phyloP scores from a whole-genome alignment of 2,888 invertebrate genomes.

The Cordilura impudica region DNA sequence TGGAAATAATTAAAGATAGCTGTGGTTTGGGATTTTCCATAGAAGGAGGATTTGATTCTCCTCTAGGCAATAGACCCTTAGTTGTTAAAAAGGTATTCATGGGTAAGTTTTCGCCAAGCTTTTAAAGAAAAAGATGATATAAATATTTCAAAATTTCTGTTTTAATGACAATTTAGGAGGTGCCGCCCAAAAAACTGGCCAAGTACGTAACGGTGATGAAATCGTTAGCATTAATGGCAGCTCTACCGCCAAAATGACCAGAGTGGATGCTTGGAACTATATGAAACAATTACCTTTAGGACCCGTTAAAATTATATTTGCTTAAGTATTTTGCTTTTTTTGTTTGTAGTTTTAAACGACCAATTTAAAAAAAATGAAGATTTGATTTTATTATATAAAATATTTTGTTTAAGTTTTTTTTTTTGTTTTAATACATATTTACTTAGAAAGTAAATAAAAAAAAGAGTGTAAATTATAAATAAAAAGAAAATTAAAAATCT shows the following conservation, averaged over 20 bases:
- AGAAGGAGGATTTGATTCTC: slow-evolving; percentile 95
- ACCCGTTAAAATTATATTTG: slow-evolving; percentile 80
- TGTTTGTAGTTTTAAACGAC: neutral
- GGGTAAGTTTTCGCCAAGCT: slow-evolving; percentile 80
- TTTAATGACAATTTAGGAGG: slow-evolving; percentile 82
- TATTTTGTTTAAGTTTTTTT: slow-evolving; percentile 40
- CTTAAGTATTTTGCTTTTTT: slow-evolving; percentile 64
- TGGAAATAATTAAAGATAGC: slow-evolving; percentile 82
- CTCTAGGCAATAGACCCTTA: slow-evolving; percentile 91
- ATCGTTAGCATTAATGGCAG: slow-evolving; percentile 89
- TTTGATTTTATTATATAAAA: slow-evolving; percentile 3
- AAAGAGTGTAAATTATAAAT: slow-evolving; percentile 30
- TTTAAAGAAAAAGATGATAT: slow-evolving; percentile 23
- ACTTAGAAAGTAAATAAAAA: slow-evolving; percentile 48
- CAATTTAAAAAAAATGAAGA: too few relatives aligned
- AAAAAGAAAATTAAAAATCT: slow-evolving; percentile 61
- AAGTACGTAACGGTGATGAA: slow-evolving; percentile 91
- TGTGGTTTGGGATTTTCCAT: slow-evolving; percentile 96
- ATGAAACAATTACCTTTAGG: slow-evolving; percentile 94
- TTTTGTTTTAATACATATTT: slow-evolving; percentile 28
- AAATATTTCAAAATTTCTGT: neutral
- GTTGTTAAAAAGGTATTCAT: slow-evolving; percentile 95
- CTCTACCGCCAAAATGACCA: slow-evolving; percentile 89
- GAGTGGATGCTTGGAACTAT: slow-evolving; percentile 95
- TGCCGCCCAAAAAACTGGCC: slow-evolving; percentile 91